Evolutionary conservation across 2,888 invertebrate species (phyloP), one percentile per base, ranked within the genome.

Genomic region (Liposcelis brunnea): DNA sequence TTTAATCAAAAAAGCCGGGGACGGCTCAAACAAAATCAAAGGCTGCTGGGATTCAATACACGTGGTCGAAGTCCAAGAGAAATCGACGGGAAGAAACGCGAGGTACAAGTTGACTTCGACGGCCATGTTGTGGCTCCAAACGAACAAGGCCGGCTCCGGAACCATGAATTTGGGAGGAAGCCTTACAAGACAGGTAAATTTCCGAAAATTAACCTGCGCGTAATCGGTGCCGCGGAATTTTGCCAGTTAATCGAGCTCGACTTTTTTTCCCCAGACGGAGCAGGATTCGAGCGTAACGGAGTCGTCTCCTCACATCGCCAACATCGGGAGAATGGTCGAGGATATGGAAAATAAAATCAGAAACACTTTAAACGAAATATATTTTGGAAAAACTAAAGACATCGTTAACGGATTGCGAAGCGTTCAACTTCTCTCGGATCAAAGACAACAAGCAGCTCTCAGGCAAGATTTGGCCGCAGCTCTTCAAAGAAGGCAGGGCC

Each of bases 21-120:
- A 97, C 64, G 95, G 95, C 12, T 93, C 93, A 33, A 93, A 90
- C 67, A 94, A 91, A 67, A 97, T 97, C 56, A 94, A 94, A 63
- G 98, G 98, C 1, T 97, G 97, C 65, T 99, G 98, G 98, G 98
- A 98, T 63, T 97, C 97, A 2, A 94, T 98, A 59, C 98, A 99
- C 60, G 98, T 99, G 0, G 90, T 98, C 12, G 98, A 99, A 67
- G 95, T 98, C 1, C 89, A 90, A 60, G 94, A 95, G 62, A 95
- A 95, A 65, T 81, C 89, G 42, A 84, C 83, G 18, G 94, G 94
- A 0, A 74, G 91, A 45, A 85, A 80, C 55, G 95, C 95, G 18
- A 94, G 95, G 63, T 98, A 98, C 63, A 98, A 98, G 70, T 74
- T 99, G 58, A 98, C 97, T 36, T 97, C 95, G 0, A 98, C 98